Evolutionary conservation across 2,888 invertebrate species (phyloP).

Genomic region (Harpalus rufipes): DNA sequence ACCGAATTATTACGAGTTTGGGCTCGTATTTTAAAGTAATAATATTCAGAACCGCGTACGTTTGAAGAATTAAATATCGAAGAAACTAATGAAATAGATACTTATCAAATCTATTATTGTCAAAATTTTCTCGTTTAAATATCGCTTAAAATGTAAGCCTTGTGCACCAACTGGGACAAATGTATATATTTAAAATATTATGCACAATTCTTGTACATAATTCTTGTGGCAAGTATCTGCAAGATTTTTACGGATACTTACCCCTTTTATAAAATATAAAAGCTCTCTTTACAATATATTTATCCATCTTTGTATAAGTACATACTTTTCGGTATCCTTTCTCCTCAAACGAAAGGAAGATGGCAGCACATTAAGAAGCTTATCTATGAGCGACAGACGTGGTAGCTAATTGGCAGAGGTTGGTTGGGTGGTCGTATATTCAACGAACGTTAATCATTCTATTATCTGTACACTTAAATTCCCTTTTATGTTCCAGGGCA

Average conservation of each 20-base stretch:
- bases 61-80: too few species aligned
- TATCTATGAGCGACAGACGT: constrained; percentile 60
- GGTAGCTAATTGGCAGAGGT: constrained; percentile 63
- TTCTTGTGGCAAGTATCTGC: not conserved
- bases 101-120: too few species aligned
- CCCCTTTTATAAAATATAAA: not conserved
- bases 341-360: constrained; percentile 1
- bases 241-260: not conserved
- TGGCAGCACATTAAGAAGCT: constrained; percentile 61
- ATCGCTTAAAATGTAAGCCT: too few species aligned
- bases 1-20: too few species aligned
- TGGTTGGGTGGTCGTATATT: constrained; percentile 57
- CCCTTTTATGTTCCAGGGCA: constrained; percentile 55
- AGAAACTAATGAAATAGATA: too few species aligned
- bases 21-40: too few species aligned
- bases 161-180: too few species aligned
- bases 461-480: constrained; percentile 57
- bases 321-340: constrained; percentile 32
- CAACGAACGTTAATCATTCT: constrained; percentile 58
- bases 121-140: too few species aligned
- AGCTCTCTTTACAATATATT: not conserved
- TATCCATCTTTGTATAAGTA: not conserved
- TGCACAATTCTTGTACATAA: too few species aligned
- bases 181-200: too few species aligned
- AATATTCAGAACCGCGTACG: too few species aligned